Evolutionary conservation across 1,140 invertebrate genomes (phyloP), one percentile per base, ranked within the genome.

Genomic region (Hylyphantes graminicola): DNA sequence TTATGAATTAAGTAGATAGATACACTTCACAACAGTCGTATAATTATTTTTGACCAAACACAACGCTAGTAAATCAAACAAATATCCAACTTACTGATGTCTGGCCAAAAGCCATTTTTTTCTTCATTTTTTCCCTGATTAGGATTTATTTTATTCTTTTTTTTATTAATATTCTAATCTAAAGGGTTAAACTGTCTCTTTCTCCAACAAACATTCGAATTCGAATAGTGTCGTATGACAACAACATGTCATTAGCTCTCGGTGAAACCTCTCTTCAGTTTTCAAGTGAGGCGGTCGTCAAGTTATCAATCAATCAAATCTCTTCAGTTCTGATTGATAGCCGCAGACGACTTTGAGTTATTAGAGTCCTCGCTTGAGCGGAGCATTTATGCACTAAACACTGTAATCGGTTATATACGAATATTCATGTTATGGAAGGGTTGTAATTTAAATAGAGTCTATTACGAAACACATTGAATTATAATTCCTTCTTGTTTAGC

Each of bases 191-290:
- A 10, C 51, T 51, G 19, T 11, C 50, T n/a, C 15, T 13, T 17
- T 70, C 17, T n/a, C 50, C 17, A 15, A 21, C 15, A 15, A 76
- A 76, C 17, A 55, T 50, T 54, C 13, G 64, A 63, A 76, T 64
- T 76, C 55, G 64, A 76, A 63, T 53, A 13, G 50, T n/a, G 15
- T 76, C 74, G 17, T 51, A 48, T 35, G 74, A 59, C 55, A 76
- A 76, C 53, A 74, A 63, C 21, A 21, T 10, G 55, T 35, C 21
- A 51, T 21, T 61, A 63, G 50, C 48, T 12, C 13, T n/a, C 59
- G 54, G 74, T 53, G n/a, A 74, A 74, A 15, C 53, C 73, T 63
- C 51, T 35, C 17, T 59, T 48, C 53, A 17, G 48, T 17, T 15
- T 19, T 50, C 11, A 9, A 63, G 59, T 63, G 51, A 64, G n/a